These are phyloP conservation scores for Sebastes oblongus DNA, from an alignment of 2,797 vertebrate species.

Conservation along the genomic window DNA sequence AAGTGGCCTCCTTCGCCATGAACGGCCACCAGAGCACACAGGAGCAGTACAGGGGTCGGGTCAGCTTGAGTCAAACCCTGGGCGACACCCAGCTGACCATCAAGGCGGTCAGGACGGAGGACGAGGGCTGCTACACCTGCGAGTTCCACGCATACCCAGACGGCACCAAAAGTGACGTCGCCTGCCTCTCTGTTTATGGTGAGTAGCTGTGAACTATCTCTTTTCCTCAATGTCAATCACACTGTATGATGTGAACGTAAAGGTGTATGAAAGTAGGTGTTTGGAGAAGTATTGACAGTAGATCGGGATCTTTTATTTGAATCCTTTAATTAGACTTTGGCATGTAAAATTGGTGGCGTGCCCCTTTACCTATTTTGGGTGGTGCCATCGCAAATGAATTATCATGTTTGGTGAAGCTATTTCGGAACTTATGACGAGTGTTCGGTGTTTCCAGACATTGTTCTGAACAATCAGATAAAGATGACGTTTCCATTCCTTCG, in stretches of 20 bases:
- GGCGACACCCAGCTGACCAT: slow-evolving; percentile 71
- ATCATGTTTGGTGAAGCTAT: background rate
- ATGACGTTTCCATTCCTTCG: background rate
- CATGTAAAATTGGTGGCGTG: rapidly evolving
- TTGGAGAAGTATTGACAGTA: background rate
- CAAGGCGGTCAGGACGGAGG: slow-evolving; percentile 65
- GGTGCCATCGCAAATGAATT: background rate
- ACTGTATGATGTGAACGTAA: background rate
- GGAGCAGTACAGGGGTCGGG: slow-evolving; percentile 48
- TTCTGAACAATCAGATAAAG: background rate
- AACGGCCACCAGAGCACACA: background rate
- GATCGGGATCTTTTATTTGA: background rate
- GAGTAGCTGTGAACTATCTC: background rate
- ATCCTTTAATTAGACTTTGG: rapidly evolving
- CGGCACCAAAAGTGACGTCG: slow-evolving; percentile 57
- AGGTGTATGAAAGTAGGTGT: background rate
- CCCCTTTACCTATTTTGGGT: background rate
- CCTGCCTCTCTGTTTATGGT: slow-evolving; percentile 80
- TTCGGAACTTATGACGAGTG: background rate
- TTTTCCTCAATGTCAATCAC: background rate
- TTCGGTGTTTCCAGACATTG: background rate
- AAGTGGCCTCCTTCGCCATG: slow-evolving; percentile 66
- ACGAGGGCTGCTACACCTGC: slow-evolving; percentile 85
- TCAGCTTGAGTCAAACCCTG: slow-evolving; percentile 68
- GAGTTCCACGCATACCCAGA: slow-evolving; percentile 81